These are phyloP conservation scores for Ondatra zibethicus DNA, from an alignment of 2,113 vertebrate species.

Conservation along the genomic window DNA sequence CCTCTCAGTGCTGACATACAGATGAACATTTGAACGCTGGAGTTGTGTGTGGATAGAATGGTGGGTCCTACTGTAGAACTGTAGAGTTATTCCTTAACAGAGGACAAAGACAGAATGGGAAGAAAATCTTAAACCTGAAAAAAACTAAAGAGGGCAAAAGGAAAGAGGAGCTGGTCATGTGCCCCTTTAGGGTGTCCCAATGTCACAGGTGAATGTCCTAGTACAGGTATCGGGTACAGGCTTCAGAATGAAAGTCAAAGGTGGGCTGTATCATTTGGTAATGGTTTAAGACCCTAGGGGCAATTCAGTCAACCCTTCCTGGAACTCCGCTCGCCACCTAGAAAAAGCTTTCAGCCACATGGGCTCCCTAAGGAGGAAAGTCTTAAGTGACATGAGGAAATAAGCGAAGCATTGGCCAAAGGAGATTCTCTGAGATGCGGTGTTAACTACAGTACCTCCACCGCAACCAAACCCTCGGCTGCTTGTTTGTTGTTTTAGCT, in stretches of 20 bases:
- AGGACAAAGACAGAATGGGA: not conserved
- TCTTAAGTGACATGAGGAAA: not conserved
- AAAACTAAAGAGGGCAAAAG: not conserved
- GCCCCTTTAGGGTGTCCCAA: not conserved
- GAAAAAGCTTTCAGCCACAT: not conserved
- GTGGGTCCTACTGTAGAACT: too few species aligned
- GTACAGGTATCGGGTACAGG: not conserved
- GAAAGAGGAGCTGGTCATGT: not conserved
- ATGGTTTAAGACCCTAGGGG: not conserved
- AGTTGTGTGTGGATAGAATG: not conserved
- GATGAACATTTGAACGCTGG: not conserved
- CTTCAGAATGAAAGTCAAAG: not conserved
- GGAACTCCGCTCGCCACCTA: not conserved
- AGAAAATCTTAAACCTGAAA: not conserved
- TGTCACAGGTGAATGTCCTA: not conserved
- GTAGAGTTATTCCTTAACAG: not conserved
- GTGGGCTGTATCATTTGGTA: not conserved
- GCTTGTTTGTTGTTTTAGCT: not conserved
- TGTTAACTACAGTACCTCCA: not conserved
- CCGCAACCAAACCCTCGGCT: not conserved
- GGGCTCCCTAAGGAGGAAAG: not conserved
- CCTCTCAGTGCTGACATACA: not conserved
- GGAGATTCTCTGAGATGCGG: not conserved
- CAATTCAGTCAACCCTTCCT: not conserved
- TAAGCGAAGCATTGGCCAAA: not conserved